These are phyloP conservation scores for Syrista parreyssii DNA, from an alignment of 2,888 invertebrate genomes.

Conservation along the genomic window DNA sequence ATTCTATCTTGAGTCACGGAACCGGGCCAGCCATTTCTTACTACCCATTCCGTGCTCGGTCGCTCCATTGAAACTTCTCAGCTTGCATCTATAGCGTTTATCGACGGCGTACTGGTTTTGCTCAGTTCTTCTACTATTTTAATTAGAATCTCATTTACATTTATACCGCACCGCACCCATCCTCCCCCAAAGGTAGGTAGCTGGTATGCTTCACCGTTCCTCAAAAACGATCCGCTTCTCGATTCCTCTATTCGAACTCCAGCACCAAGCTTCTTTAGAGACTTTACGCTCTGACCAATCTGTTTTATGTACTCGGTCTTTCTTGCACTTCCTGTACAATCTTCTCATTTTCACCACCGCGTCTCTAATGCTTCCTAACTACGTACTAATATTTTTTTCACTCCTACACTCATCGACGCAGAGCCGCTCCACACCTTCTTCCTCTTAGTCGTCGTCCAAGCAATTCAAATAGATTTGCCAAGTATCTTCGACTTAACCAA, in stretches of 20 bases:
- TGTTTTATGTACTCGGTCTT: background rate
- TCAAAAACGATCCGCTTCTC: background rate
- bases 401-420: background rate
- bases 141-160: conserved; percentile 44
- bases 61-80: background rate
- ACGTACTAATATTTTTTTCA: background rate
- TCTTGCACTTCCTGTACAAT: background rate
- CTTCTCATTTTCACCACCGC: background rate
- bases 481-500: background rate
- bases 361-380: background rate
- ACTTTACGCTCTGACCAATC: background rate
- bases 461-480: background rate
- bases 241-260: background rate
- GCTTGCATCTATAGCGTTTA: background rate
- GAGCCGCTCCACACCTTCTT: background rate
- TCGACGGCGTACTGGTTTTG: background rate
- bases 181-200: background rate
- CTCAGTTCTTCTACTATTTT: conserved; percentile 26
- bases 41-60: background rate
- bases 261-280: background rate
- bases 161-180: background rate
- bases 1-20: background rate
- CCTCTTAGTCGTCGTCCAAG: background rate
- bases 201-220: background rate
- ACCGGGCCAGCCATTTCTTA: background rate